Base-by-base conservation (phyloP, 2,888 invertebrate genomes). In the Tetragnatha montana region DNA sequence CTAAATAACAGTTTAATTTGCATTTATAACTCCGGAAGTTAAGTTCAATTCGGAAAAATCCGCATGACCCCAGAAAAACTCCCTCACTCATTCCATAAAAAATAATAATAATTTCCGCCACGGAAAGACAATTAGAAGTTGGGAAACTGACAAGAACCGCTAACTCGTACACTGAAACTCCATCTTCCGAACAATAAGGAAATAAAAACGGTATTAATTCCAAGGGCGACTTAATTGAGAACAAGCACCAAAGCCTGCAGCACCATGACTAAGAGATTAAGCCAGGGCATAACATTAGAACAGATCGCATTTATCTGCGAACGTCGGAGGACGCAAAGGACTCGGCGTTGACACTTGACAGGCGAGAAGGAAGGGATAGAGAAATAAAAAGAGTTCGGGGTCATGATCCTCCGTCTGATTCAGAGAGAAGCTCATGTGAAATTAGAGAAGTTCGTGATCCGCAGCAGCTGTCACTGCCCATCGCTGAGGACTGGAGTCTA, bases 361-460 rank as follows among this genome's bases (percentile, higher is more conserved):
- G 86, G 47, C 71, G 35, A n/a, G 47, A n/a, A 47, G 22, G 6
- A 71, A 12, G 47, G 19, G 79, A 51, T 10, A 21, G 74, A 35
- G 49, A 50, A 50, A 50, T 7, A 79, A 68, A 79, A 79, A 78
- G 19, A 69, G 60, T 12, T 22, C 21, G 19, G 49, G 19, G 82
- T 82, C 74, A 79, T 22, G 81, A 17, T 22, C 10, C 8, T 17
- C 17, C 22, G 12, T 75, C 51, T 79, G 80, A 80, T 80, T 86
- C 79, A 86, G 47, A 73, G 49, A 78, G 70, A 19, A 14, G 85
- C 51, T 71, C 14, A 35, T 79, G 71, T 71, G 85, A 80, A 80
- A 86, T 86, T 73, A 51, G 86, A 86, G 78, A 86, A 35, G 60
- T n/a, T 51, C 80, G 80, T 80, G 79, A 71, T 79, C 73, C 21